Evolutionary conservation across 2,113 vertebrate genomes (phyloP), one percentile per base, ranked within the genome.

Genomic region (Neoarius graeffei): DNA sequence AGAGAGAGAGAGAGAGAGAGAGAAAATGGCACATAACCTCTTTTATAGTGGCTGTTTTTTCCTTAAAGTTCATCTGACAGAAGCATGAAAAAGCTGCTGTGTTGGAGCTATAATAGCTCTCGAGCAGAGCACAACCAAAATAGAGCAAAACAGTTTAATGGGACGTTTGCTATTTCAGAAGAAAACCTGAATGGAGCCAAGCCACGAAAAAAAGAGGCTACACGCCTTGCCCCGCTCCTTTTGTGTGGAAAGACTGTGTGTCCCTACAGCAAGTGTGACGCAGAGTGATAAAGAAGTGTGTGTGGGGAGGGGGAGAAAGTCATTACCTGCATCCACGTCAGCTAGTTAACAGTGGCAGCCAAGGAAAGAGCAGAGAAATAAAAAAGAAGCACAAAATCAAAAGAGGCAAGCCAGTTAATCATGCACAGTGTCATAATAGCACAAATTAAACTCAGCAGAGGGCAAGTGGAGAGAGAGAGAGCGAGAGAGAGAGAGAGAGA

Each of bases 281-380:
- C 42, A 64, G 71, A 77, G 19, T 42, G 57, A 85, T 20, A 11
- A 83, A 11, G 8, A 17, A 35, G 79, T 81, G 4, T 42, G 23
- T 2, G 56, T 11, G 15, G 60, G 71, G 25, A 48, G 25, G 0
- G 56, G 11, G 81, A 85, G 94, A 89, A 89, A 87, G 96, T 96
- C 96, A 95, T 99, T 99, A 99, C 98, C 98, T 99, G 98, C 98
- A 87, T 99, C 98, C 97, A 98, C 97, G 96, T 99, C 98, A 96
- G 98, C 97, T 99, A 97, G 97, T 90, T 89, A 89, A 92, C 84
- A 91, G 91, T 89, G 88, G 87, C 90, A 92, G 93, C 89, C 92
- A 85, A 89, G 88, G 92, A 92, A 91, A 90, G 87, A 90, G 95
- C 77, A 88, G 88, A 88, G 74, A 88, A 84, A 92, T 81, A 90